Percentiles rank a stretch among this genome's conserved stretches.
Evolutionary conservation across 2,797 vertebrate species (phyloP).

Genomic region (Chelon labrosus): DNA sequence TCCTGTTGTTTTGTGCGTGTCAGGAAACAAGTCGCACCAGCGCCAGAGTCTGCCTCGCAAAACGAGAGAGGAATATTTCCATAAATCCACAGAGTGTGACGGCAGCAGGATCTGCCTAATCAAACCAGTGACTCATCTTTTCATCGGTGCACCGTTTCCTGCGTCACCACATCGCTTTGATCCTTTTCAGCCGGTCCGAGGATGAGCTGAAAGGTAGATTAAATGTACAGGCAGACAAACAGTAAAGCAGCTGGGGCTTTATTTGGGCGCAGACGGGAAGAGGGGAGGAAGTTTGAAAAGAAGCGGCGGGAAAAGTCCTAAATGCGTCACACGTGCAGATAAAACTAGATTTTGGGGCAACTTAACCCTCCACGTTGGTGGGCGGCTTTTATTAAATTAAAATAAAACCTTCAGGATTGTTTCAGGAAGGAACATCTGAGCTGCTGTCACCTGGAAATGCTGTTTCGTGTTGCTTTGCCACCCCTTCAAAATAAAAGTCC

Average conservation of each 20-base stretch:
- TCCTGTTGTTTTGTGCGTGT: neutral
- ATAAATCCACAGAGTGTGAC: constrained; percentile 7
- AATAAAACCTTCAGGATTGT: no score
- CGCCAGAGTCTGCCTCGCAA: constrained; percentile 6
- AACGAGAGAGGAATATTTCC: constrained; percentile 28
- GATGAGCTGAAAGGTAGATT: constrained; percentile 25
- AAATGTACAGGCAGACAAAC: neutral
- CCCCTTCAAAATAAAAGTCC: no score
- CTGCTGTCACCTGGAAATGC: no score
- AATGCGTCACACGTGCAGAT: no score
- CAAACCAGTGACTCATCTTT: constrained; percentile 61
- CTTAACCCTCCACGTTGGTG: neutral
- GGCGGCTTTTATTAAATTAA: no score
- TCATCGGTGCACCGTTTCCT: constrained; percentile 26
- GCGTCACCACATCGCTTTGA: constrained; percentile 59
- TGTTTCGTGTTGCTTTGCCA: no score
- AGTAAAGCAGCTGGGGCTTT: constrained; percentile 3
- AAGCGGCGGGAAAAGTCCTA: neutral
- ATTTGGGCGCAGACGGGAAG: neutral
- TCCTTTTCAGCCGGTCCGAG: constrained; percentile 25
- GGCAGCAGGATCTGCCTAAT: constrained; percentile 36
- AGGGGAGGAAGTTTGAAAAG: neutral
- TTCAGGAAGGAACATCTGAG: no score
- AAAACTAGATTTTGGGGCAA: no score
- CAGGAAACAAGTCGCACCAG: constrained; percentile 11